Conservation (phyloP, 1,140 invertebrate species). For the Antheraea mylitta region DNA sequence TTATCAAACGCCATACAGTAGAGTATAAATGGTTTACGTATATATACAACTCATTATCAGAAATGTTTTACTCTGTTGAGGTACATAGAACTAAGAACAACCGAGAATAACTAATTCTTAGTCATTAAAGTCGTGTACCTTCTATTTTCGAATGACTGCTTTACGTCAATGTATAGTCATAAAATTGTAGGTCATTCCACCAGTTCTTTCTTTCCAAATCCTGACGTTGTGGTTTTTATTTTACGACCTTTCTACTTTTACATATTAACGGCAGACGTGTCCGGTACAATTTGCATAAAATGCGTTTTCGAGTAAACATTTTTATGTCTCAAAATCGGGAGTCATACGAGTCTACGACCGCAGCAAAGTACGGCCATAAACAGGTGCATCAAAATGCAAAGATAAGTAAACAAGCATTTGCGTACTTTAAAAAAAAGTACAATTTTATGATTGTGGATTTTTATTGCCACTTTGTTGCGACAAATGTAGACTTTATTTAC, state of each 20-base stretch:
- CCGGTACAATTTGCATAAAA: neutral
- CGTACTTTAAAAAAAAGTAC: neutral
- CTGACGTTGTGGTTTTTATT: neutral
- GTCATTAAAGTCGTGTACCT: neutral
- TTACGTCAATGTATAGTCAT: neutral
- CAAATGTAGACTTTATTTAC: neutral
- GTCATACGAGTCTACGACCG: neutral
- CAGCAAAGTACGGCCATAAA: neutral
- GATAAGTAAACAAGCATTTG: neutral
- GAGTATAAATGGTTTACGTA: neutral
- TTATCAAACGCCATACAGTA: constrained; percentile 24
- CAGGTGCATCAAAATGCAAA: neutral
- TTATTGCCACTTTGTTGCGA: neutral
- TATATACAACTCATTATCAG: neutral
- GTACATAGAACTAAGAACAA: neutral
- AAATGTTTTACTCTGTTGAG: neutral
- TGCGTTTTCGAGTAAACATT: neutral
- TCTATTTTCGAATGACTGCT: neutral
- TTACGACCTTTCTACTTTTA: neutral
- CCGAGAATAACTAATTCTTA: too few relatives aligned
- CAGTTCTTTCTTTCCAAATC: neutral
- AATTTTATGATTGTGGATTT: neutral
- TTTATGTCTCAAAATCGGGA: neutral
- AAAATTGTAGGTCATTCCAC: neutral
- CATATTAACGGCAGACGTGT: neutral